Evolutionary conservation across 1,140 invertebrate species (phyloP), one percentile per base, ranked within the genome.

Genomic region (Drosophila seguyi): DNA sequence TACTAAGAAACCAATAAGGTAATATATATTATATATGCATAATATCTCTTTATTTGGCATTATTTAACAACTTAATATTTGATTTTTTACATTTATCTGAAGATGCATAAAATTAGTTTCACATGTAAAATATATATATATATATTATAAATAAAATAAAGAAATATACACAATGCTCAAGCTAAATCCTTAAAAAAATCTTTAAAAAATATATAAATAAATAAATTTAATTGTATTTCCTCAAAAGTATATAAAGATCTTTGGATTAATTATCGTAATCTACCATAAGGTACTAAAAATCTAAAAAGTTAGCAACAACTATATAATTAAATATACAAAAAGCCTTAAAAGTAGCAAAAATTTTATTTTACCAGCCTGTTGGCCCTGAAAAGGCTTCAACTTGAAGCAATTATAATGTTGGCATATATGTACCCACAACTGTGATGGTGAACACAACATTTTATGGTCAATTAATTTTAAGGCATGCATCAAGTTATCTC

Each of bases 391-490:
- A 38, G 52, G 29, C 50, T 52, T 34, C 0, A 36, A 52, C 50
- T 16, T 52, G 18, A 52, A 36, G 29, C 50, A 52, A 53, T 53
- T 53, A 53, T n/a, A 14, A 53, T 53, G 18, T 52, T 48, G 45
- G 45, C 22, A 6, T 27, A 25, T 10, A 6, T 8, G 13, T 16
- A 27, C 6, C 13, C 22, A 47, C 45, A 6, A 48, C 13, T 16
- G 6, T 14, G 50, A 36, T 53, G 36, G 50, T 36, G 52, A 53
- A 38, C 52, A 53, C 52, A 53, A 22, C 31, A 53, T 53, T 53
- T 53, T 38, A 38, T 53, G 52, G 52, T 34, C 52, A 53, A 53
- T n/a, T n/a, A n/a, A n/a, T n/a, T n/a, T n/a, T n/a, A n/a, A n/a
- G n/a, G n/a, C n/a, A n/a, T n/a, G n/a, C n/a, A n/a, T n/a, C n/a